phyloP scores from a whole-genome alignment of 2,888 invertebrate species.

The Drosophila maculinotata region DNA sequence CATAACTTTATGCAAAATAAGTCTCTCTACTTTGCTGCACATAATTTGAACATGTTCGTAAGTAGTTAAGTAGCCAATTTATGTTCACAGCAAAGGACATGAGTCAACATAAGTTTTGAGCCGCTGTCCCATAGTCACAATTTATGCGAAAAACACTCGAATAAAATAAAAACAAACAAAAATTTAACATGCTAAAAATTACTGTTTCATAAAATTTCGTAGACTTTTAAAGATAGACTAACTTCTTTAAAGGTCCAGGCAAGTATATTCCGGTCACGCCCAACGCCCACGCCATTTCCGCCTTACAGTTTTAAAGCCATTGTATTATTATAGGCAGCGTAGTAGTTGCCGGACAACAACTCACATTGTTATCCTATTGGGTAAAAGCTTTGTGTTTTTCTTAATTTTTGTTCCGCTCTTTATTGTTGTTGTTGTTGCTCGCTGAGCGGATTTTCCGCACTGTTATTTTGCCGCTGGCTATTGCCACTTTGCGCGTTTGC shows the following conservation, averaged over 20 bases:
- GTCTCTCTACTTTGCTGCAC: neutral
- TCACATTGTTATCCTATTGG: constrained; percentile 2
- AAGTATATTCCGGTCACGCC: no score
- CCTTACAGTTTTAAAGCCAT: no score
- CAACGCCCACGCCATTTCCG: no score
- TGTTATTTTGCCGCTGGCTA: constrained; percentile 59
- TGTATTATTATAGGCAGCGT: no score
- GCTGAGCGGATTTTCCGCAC: constrained; percentile 63
- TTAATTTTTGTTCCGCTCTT: constrained; percentile 34
- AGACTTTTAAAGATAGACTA: no score
- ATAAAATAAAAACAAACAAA: neutral
- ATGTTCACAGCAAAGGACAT: constrained; percentile 17
- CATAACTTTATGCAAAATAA: constrained; percentile 34
- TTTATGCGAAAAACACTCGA: neutral
- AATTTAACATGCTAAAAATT: no score
- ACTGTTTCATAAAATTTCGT: no score
- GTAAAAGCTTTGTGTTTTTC: constrained; percentile 57
- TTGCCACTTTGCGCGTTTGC: constrained; percentile 20
- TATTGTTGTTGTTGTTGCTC: constrained; percentile 15
- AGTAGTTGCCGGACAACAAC: no score
- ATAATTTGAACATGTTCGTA: constrained; percentile 11
- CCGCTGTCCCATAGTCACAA: neutral
- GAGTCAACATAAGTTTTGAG: constrained; percentile 3
- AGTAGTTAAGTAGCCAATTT: constrained; percentile 53
- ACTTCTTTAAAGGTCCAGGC: no score